phyloP scores from a whole-genome alignment of 1,140 invertebrate genomes.

The Drosophila bocki region DNA sequence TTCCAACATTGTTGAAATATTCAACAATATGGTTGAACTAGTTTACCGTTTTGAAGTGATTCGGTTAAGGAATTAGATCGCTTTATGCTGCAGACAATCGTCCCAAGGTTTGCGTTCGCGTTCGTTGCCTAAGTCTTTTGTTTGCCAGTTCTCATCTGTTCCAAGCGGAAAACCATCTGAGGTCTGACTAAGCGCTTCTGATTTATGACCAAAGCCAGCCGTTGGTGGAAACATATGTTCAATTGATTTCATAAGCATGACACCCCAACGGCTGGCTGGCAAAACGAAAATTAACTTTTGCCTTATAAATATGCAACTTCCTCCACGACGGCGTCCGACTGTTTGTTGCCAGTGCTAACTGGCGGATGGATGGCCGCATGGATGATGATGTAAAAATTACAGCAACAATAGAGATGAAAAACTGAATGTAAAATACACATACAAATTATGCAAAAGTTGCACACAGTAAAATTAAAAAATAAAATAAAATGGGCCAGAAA shows the following conservation, averaged over 20 bases:
- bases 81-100: constrained; percentile 8
- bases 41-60: constrained; percentile 16
- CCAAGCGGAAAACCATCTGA: constrained; percentile 30
- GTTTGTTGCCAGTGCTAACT: constrained; percentile 19
- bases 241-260: constrained; percentile 82
- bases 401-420: constrained; percentile 49
- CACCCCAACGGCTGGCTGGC: constrained; percentile 47
- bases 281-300: constrained; percentile 55
- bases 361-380: constrained; percentile 16
- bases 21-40: constrained; percentile 4
- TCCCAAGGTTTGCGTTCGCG: constrained; percentile 24
- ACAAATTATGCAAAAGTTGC: constrained; percentile 76
- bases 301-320: constrained; percentile 82
- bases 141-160: constrained; percentile 66
- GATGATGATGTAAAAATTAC: constrained; percentile 68
- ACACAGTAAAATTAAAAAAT: neutral
- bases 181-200: constrained; percentile 76
- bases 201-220: constrained; percentile 64
- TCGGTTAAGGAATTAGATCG: constrained; percentile 12
- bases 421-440: constrained; percentile 60
- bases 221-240: constrained; percentile 70
- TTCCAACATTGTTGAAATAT: constrained; percentile 16
- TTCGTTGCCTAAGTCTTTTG: constrained; percentile 76
- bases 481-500: neutral
- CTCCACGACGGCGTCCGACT: constrained; percentile 60